Percentiles rank a stretch among this genome's conserved stretches.
These are phyloP conservation scores for Dicrurus megarhynchus DNA, from an alignment of 2,113 vertebrate genomes.

Conservation along the genomic window DNA sequence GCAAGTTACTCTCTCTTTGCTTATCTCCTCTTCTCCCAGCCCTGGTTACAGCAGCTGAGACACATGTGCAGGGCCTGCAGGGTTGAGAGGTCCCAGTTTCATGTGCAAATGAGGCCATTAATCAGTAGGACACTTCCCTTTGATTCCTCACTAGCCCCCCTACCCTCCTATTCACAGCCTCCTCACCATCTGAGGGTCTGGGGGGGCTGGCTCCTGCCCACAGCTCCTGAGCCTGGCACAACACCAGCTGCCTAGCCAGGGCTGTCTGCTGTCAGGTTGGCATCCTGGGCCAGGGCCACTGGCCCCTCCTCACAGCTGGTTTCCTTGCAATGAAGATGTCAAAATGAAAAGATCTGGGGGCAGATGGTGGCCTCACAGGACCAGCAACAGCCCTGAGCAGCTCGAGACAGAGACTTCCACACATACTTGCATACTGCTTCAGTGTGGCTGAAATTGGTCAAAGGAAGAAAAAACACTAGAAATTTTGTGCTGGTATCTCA, in stretches of 20 bases:
- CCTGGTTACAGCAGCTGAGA: conserved; percentile 26
- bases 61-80: conserved; percentile 15
- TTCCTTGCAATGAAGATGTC: conserved; percentile 3
- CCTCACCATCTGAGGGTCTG: conserved; percentile 4
- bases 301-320: conserved; percentile 13
- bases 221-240: background rate
- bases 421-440: background rate
- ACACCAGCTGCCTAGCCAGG: background rate
- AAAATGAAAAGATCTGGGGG: background rate
- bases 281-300: conserved; percentile 4
- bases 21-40: background rate
- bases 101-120: conserved; percentile 68
- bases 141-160: conserved; percentile 9
- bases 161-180: conserved; percentile 17
- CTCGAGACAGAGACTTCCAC: background rate
- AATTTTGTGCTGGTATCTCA: background rate
- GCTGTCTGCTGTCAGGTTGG: conserved; percentile 15
- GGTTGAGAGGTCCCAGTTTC: conserved; percentile 39
- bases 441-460: background rate
- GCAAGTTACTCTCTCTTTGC: background rate
- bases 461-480: background rate
- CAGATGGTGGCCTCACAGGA: conserved; percentile 27
- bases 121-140: conserved; percentile 47
- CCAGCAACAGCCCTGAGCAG: background rate
- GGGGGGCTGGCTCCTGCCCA: background rate